These are phyloP conservation scores for Apis laboriosa DNA, from an alignment of 1,140 invertebrate species.

Conservation along the genomic window DNA sequence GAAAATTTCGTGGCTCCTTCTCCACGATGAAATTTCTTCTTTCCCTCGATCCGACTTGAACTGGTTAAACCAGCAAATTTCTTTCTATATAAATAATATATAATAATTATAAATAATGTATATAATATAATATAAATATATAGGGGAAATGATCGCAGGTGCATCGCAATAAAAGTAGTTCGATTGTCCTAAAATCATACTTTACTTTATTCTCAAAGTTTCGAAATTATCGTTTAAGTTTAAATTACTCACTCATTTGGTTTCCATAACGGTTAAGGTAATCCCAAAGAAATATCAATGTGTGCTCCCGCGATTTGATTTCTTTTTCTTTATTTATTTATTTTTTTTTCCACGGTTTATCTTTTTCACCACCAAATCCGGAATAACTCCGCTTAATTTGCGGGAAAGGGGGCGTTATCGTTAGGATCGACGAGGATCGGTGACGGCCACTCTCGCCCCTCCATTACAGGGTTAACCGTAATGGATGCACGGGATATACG, in stretches of 20 bases:
- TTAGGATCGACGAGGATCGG: slow-evolving; percentile 38
- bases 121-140: no score
- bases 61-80: no score
- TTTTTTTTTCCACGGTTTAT: slow-evolving; percentile 9
- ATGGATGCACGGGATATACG: slow-evolving; percentile 36
- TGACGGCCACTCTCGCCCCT: slow-evolving; percentile 24
- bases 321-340: not conserved
- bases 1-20: no score
- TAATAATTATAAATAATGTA: no score
- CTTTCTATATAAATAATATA: no score
- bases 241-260: not conserved
- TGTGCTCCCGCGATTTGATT: not conserved
- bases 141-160: no score
- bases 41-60: not conserved
- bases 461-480: slow-evolving; percentile 37
- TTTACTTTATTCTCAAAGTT: no score
- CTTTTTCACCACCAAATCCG: not conserved
- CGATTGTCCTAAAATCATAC: no score
- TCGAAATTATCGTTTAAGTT: not conserved
- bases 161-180: no score
- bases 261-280: not conserved
- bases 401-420: slow-evolving; percentile 43
- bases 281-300: not conserved
- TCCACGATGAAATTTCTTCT: no score
- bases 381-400: slow-evolving; percentile 41